Conservation (phyloP, 2,888 invertebrate genomes). For the Lycocerus yunnanus region DNA sequence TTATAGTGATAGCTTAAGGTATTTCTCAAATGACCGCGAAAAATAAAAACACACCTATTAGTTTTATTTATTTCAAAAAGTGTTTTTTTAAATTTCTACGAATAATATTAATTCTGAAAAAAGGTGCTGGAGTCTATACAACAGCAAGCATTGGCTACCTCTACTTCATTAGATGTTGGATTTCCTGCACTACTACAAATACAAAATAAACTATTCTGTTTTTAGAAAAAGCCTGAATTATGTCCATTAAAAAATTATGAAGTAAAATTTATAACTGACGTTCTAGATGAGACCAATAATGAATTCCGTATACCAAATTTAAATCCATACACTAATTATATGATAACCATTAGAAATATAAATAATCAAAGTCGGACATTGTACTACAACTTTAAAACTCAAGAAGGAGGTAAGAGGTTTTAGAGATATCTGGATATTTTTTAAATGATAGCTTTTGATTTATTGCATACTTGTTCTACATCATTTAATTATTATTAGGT, state of each 20-base stretch:
- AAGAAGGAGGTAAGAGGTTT: slow-evolving; percentile 26
- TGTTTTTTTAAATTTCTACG: too few species aligned
- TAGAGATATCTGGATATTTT: too few species aligned
- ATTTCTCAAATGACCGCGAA: too few species aligned
- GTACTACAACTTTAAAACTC: background rate
- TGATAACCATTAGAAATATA: background rate
- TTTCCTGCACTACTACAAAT: background rate
- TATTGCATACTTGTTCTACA: too few species aligned
- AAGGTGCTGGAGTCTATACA: too few species aligned
- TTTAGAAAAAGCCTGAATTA: slow-evolving; percentile 1
- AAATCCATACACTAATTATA: slow-evolving; percentile 2
- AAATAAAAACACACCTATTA: too few species aligned
- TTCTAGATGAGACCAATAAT: background rate
- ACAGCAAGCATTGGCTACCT: background rate
- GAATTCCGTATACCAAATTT: slow-evolving; percentile 1
- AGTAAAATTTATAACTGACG: background rate
- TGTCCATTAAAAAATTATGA: background rate
- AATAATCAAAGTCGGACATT: background rate
- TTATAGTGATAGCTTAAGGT: too few species aligned
- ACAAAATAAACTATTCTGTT: background rate
- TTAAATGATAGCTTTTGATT: too few species aligned
- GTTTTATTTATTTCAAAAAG: too few species aligned
- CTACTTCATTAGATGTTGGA: background rate
- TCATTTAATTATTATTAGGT: too few species aligned
- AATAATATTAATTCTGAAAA: too few species aligned